A percentile compares a stretch with the other conserved stretches of the same genome.
phyloP scores from a whole-genome alignment of 2,113 vertebrate genomes.

The Lagopus muta region DNA sequence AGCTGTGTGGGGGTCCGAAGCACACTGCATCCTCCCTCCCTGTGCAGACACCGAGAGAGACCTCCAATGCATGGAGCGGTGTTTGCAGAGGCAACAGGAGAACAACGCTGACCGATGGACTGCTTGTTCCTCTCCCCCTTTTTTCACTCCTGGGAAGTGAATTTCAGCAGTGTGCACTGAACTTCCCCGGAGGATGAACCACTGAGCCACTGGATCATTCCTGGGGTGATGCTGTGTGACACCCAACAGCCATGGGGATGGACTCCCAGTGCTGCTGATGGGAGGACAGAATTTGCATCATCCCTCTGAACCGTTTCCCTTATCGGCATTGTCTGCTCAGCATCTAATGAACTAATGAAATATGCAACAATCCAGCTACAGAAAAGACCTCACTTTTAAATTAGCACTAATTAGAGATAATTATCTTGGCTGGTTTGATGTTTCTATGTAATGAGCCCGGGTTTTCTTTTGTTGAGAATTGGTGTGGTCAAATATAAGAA shows the following conservation, averaged over 20 bases:
- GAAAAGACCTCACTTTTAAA: conserved; percentile 67
- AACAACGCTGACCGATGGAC: not conserved
- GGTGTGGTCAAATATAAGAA: conserved; percentile 52
- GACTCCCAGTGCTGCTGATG: not conserved
- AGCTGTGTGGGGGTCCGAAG: not conserved
- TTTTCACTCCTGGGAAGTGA: not conserved
- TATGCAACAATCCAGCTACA: conserved; percentile 68
- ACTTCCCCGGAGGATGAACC: not conserved
- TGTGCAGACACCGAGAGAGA: not conserved
- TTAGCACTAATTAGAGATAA: conserved; percentile 77
- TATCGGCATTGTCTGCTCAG: conserved; percentile 61
- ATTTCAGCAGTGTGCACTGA: not conserved
- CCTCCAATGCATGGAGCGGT: not conserved
- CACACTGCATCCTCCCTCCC: not conserved
- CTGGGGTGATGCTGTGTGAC: not conserved
- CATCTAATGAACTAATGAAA: conserved; percentile 73
- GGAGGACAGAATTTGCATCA: conserved; percentile 11
- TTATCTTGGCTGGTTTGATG: conserved; percentile 72
- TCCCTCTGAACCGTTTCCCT: conserved; percentile 28
- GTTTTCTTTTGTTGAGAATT: conserved; percentile 55
- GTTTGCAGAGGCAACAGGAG: not conserved
- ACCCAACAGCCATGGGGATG: not conserved
- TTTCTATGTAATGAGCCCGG: conserved; percentile 61
- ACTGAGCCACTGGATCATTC: not conserved
- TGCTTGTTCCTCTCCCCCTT: not conserved